Evolutionary conservation across 2,888 invertebrate species (phyloP).

Genomic region (Cheilosia pagana): DNA sequence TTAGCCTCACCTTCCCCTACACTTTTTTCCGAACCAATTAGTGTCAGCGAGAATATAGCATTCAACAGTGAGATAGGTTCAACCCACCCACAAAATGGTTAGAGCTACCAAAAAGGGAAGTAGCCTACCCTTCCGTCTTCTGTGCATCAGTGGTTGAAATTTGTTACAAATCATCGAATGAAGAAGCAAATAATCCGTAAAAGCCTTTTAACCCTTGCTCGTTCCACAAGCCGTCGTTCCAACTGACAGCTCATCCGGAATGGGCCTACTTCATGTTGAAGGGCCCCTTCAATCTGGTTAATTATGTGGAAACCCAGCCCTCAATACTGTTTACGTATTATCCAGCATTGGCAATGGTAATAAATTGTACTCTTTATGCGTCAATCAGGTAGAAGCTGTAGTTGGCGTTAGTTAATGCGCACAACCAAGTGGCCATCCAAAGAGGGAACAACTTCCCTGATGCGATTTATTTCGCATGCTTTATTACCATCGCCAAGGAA

Average conservation of each 20-base stretch:
- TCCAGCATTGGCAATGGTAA: background rate
- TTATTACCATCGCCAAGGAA: conserved; percentile 4
- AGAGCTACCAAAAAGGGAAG: too few relatives aligned
- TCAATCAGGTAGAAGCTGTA: conserved; percentile 16
- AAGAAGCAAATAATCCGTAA: conserved; percentile 29
- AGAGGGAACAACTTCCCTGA: background rate
- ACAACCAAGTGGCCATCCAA: background rate
- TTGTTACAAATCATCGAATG: conserved; percentile 5
- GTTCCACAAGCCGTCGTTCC: background rate
- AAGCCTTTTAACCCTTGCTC: conserved; percentile 3
- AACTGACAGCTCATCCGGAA: conserved; percentile 8
- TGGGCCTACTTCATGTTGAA: conserved; percentile 4
- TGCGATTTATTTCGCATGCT: conserved; percentile 15
- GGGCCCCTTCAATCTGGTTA: conserved; percentile 27
- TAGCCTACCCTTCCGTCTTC: background rate
- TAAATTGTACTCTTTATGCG: conserved; percentile 35
- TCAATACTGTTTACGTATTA: conserved; percentile 16
- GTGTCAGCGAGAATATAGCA: too few relatives aligned
- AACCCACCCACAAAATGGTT: too few relatives aligned
- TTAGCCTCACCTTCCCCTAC: too few relatives aligned
- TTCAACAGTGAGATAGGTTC: too few relatives aligned
- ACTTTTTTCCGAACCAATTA: too few relatives aligned
- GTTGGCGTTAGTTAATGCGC: background rate
- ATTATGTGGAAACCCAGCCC: conserved; percentile 48
- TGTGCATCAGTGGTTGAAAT: conserved; percentile 2